Base-by-base conservation (phyloP, 1,140 invertebrate genomes). In the Drosophila serrata region DNA sequence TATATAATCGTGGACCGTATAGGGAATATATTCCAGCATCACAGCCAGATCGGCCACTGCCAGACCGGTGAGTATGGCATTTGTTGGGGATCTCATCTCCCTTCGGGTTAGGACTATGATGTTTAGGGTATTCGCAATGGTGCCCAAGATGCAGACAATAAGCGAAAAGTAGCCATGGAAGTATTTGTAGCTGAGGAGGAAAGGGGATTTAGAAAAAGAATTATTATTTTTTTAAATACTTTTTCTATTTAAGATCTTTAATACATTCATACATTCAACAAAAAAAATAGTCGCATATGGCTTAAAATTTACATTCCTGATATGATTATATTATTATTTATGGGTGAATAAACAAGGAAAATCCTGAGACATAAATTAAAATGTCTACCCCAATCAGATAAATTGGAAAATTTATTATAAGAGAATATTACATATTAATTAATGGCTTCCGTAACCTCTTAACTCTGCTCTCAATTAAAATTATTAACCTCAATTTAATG, bases 21-120 rank as follows among this genome's bases (percentile, higher is more conserved):
- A 99, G 0, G 98, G 98, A 61, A 99, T 96, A 92, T 99, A 99
- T 68, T 98, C 97, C 40, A 97, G 92, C 97, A 99, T 99, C 0
- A 99, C 97, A 1, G 98, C 93, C 42, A 99, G 94, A 92, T 99
- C 98, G 2, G 97, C 97, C 1, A 98, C 95, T 0, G 98, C 98
- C n/a, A 99, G 94, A 8, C 97, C 97, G 0, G 97, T 98, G 96
- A 96, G 94, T 82, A 98, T 97, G 63, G 95, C 95, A 92, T 98
- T 98, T 4, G 97, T 98, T 0, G 97, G 95, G 8, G 96, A 97
- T 13, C 90, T 93, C 98, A 99, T 98, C 87, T 98, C 96, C 6
- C 96, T 94, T 9, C 98, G 95, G 0, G 98, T 98, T 22, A 99
- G 93, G 6, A 99, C 98, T n/a, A 97, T 96, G 40, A 99, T 98